Percentiles rank a stretch among this genome's conserved stretches.
Evolutionary conservation across 1,140 invertebrate species (phyloP).

Genomic region (Zaprionus davidi): DNA sequence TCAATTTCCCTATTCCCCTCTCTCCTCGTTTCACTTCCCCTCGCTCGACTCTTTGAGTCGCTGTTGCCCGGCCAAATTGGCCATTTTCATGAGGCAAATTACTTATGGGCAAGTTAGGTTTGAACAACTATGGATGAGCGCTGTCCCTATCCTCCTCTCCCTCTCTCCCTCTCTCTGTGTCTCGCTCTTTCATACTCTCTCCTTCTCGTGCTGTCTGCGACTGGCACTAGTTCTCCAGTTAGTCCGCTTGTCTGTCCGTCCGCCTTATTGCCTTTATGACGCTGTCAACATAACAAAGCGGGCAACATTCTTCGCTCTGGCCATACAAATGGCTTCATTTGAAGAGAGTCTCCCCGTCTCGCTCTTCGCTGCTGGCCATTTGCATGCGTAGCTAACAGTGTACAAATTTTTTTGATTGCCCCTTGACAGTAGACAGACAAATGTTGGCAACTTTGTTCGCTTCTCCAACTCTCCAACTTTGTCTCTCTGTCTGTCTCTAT

Average conservation of each 20-base stretch:
- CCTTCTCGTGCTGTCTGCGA: neutral
- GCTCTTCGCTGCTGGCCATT: constrained; percentile 45
- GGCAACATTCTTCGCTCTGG: constrained; percentile 30
- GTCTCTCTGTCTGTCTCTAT: neutral
- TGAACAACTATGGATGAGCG: constrained; percentile 27
- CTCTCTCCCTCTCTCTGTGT: neutral
- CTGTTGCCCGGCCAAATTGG: constrained; percentile 55
- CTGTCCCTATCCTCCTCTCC: constrained; percentile 1
- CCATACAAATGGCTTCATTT: constrained; percentile 78
- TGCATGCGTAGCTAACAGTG: constrained; percentile 65
- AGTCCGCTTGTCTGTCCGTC: neutral
- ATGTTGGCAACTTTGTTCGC: constrained; percentile 46
- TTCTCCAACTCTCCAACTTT: constrained; percentile 1
- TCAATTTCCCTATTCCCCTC: neutral
- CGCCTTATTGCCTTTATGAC: constrained; percentile 52
- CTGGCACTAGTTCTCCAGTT: neutral
- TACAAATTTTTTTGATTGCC: constrained; percentile 61
- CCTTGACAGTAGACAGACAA: constrained; percentile 46
- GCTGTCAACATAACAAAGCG: constrained; percentile 53
- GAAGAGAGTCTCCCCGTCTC: constrained; percentile 25
- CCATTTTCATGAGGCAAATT: constrained; percentile 70
- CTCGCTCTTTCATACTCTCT: neutral
- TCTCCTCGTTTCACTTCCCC: neutral
- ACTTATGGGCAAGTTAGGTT: constrained; percentile 59
- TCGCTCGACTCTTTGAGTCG: neutral